A percentile compares a stretch with the other conserved stretches of the same genome.
Conservation (phyloP, 2,113 vertebrate genomes). For the Pandion haliaetus region DNA sequence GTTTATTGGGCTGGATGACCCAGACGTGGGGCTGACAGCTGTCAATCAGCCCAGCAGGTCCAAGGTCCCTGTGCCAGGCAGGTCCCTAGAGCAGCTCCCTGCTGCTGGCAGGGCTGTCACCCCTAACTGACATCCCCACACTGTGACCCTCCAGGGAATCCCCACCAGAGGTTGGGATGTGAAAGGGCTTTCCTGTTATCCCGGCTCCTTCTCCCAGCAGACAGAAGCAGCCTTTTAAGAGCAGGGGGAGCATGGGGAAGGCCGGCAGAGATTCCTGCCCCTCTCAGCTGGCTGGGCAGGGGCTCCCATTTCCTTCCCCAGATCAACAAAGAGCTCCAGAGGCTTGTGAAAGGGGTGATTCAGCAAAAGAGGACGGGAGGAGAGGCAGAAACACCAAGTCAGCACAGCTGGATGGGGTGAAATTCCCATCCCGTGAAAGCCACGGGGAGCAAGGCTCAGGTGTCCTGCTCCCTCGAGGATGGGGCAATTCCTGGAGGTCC, state of each 20-base stretch:
- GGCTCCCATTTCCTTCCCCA: background rate
- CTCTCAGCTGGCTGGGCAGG: background rate
- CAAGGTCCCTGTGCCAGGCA: background rate
- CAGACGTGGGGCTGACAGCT: background rate
- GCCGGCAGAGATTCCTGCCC: background rate
- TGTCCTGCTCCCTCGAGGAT: background rate
- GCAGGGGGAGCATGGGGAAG: background rate
- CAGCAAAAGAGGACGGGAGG: background rate
- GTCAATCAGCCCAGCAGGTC: background rate
- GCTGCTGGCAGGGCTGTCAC: background rate
- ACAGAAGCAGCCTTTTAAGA: background rate
- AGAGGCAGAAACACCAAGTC: background rate
- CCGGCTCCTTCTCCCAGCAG: background rate
- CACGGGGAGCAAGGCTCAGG: background rate
- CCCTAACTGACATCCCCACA: background rate
- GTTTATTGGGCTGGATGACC: background rate
- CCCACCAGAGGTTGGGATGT: background rate
- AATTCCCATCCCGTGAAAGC: background rate
- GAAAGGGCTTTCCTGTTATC: background rate
- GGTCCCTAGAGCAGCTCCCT: background rate
- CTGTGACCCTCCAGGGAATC: background rate
- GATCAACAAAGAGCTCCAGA: conserved; percentile 2
- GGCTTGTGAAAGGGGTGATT: conserved; percentile 10
- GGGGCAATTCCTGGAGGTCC: background rate
- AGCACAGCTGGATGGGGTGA: background rate